Percentiles rank a stretch among this genome's conserved stretches.
phyloP scores from a whole-genome alignment of 2,888 invertebrate genomes.

The Gastracanthus pulcherrimus region DNA sequence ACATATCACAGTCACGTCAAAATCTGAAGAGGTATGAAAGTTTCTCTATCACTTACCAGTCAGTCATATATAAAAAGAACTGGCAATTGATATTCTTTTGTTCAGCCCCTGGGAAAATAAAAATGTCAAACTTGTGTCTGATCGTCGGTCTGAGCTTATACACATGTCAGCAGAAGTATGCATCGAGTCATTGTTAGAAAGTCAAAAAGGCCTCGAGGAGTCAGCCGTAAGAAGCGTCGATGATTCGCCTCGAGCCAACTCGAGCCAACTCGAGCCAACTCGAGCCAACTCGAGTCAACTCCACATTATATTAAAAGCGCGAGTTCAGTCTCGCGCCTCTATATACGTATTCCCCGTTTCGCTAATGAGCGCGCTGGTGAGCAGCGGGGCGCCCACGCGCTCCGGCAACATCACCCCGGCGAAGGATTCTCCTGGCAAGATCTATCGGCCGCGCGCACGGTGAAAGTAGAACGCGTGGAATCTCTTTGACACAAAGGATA shows the following conservation, averaged over 20 bases:
- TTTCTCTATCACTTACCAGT: background rate
- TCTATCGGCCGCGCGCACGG: constrained; percentile 45
- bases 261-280: background rate
- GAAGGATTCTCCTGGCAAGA: constrained; percentile 18
- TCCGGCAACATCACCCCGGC: background rate
- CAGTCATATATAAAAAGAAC: background rate
- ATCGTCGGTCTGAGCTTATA: too few relatives aligned
- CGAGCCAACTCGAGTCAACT: background rate
- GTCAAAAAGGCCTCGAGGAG: constrained; percentile 27
- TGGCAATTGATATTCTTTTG: constrained; percentile 33
- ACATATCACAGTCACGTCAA: background rate
- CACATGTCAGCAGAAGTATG: background rate
- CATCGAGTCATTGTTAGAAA: constrained; percentile 39
- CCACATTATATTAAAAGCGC: too few relatives aligned
- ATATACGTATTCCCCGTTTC: background rate
- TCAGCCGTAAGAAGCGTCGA: background rate
- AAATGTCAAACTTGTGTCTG: background rate
- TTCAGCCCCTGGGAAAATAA: background rate
- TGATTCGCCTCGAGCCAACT: background rate
- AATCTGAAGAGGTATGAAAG: too few relatives aligned
- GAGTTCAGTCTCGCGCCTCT: background rate
- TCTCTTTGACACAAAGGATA: constrained; percentile 59
- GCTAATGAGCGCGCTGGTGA: constrained; percentile 30
- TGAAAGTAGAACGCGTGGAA: constrained; percentile 65
- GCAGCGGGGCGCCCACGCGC: constrained; percentile 28